These are phyloP conservation scores for Sardina pilchardus DNA, from an alignment of 2,113 vertebrate genomes.

Conservation along the genomic window DNA sequence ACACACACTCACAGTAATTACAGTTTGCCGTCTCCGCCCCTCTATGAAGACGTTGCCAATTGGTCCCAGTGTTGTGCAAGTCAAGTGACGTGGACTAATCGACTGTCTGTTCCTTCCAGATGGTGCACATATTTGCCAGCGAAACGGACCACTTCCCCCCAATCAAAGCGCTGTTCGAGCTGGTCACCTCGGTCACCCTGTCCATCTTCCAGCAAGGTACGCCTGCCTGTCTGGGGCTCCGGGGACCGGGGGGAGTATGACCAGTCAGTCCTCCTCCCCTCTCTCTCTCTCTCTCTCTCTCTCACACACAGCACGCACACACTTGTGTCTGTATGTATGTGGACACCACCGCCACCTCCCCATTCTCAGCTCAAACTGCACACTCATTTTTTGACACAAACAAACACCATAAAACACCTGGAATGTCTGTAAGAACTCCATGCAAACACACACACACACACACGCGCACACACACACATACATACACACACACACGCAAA, in stretches of 20 bases:
- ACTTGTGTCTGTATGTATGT: background rate
- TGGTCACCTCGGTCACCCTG: conserved; percentile 96
- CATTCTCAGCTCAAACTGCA: background rate
- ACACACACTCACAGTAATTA: conserved; percentile 20
- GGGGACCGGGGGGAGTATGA: background rate
- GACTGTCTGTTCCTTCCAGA: conserved; percentile 65
- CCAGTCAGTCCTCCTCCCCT: background rate
- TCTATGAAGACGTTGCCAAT: background rate
- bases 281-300: no score
- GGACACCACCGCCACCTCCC: background rate
- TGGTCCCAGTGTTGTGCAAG: background rate
- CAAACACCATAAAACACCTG: background rate
- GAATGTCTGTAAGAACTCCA: no score
- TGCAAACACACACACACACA: background rate
- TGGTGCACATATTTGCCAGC: conserved; percentile 98
- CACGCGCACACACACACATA: background rate
- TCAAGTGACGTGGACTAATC: background rate
- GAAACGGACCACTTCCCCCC: conserved; percentile 94
- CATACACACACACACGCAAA: background rate
- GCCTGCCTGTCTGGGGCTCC: background rate
- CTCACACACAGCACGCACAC: background rate
- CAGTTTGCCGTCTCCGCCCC: background rate
- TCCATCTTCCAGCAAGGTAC: conserved; percentile 99
- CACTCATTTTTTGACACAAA: background rate
- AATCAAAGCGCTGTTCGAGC: conserved; percentile 96